Base-by-base conservation (phyloP, 2,797 vertebrate species). In the Limnodromus scolopaceus region DNA sequence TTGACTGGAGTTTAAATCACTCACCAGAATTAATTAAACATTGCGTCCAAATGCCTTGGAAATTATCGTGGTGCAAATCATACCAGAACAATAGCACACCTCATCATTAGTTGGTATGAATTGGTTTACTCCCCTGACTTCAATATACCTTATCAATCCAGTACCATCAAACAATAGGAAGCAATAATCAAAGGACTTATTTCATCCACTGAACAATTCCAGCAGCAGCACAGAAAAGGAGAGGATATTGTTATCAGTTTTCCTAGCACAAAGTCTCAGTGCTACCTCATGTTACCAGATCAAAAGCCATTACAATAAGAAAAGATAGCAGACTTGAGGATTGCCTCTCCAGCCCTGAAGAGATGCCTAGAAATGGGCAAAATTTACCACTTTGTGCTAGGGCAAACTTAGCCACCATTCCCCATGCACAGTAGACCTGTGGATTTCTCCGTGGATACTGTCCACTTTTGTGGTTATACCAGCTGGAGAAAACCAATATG, bases 1-100 rank as follows among this genome's bases (percentile, higher is more conserved):
- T 88, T 89, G 87, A 76, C 57, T 88, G 77, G 38, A 58, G 38
- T 93, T 96, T 88, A 92, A 92, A 82, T 81, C 17, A 78, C 71
- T 91, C 49, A 51, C 30, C 36, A 92, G 76, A 92, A 92, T 92
- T 97, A 96, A 96, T 97, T 94, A 92, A 86, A 86, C 48, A 54
- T 72, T 85, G 43, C 54, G 38, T 86, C 61, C 57, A 91, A 91
- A 91, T 81, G 61, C 54, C 78, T 93, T 78, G 43, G 84, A 94
- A 94, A 91, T 92, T 78, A 93, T 92, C 38, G 0, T 3, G 2
- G 48, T 81, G 25, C 61, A 89, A 77, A 95, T 95, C 84, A 75
- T 27, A 34, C 61, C 69, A 61, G 61, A 92, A 83, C 79, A 93
- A 78, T 58, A 86, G 23, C 25, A 51, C 43, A 23, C 38, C 38